Evolutionary conservation across 2,797 vertebrate species (phyloP).

Genomic region (Sebastes iracundus): DNA sequence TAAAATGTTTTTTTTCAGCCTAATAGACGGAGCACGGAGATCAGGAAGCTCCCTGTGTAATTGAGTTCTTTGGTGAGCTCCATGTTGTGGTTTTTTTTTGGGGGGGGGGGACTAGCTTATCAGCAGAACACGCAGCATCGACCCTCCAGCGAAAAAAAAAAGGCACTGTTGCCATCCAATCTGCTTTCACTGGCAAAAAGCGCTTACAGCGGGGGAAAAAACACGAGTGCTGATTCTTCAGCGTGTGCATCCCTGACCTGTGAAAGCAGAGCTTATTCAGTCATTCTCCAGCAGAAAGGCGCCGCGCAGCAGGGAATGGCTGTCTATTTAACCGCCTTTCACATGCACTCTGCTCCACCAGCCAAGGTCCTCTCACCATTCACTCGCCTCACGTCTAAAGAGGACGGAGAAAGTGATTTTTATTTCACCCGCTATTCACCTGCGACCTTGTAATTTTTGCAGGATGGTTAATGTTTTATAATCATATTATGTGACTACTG

Average conservation of each 20-base stretch:
- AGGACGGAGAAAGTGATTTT: neutral
- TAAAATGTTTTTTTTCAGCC: neutral
- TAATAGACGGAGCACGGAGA: constrained; percentile 51
- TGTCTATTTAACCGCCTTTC: constrained; percentile 79
- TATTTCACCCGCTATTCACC: neutral
- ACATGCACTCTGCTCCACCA: constrained; percentile 61
- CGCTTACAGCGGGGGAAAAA: constrained; percentile 84
- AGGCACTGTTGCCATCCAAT: constrained; percentile 76
- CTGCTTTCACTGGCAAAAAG: constrained; percentile 81
- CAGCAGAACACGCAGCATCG: constrained; percentile 78
- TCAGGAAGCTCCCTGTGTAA: constrained; percentile 64
- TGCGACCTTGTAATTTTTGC: neutral
- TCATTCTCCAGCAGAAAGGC: constrained; percentile 77
- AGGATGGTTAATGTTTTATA: neutral
- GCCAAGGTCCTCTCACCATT: constrained; percentile 68
- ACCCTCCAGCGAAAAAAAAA: constrained; percentile 63
- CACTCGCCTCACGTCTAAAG: neutral
- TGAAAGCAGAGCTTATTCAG: constrained; percentile 83
- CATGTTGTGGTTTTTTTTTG: constrained; percentile 60
- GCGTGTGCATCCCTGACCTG: constrained; percentile 84
- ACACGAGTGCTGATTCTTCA: constrained; percentile 84
- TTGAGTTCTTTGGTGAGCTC: constrained; percentile 72
- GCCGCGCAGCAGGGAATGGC: constrained; percentile 71
- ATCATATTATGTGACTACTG: neutral
- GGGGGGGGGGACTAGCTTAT: constrained; percentile 71